Evolutionary conservation across 1,140 invertebrate species (phyloP).

Genomic region (Conopomorpha cramerella): DNA sequence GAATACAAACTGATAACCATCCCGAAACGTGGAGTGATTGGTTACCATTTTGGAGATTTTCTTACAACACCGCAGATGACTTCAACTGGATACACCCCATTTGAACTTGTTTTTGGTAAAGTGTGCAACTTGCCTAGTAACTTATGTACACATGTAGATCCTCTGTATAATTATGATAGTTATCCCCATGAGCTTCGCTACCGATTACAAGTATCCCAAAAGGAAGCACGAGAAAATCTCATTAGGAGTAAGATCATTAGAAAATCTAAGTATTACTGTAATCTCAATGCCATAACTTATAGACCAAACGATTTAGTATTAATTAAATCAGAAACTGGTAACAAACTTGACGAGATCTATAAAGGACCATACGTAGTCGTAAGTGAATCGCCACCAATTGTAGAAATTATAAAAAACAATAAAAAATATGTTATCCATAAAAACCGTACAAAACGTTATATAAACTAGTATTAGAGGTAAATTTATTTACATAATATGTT

Average conservation of each 20-base stretch:
- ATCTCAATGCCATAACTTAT: not conserved
- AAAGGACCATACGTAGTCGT: not conserved
- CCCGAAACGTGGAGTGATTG: not conserved
- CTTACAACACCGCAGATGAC: not conserved
- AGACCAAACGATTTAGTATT: not conserved
- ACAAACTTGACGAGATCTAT: not conserved
- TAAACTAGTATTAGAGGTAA: not conserved
- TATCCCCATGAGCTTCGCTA: not conserved
- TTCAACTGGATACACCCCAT: not conserved
- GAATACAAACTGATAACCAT: not conserved
- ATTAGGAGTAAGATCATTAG: not conserved
- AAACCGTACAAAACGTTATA: not conserved
- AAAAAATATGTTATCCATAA: not conserved
- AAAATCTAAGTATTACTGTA: not conserved
- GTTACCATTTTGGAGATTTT: not conserved
- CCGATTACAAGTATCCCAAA: not conserved
- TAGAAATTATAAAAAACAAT: not conserved
- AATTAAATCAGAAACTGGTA: not conserved
- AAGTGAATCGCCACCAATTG: not conserved
- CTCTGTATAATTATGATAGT: not conserved
- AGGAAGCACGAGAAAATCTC: not conserved
- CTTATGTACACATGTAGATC: not conserved
- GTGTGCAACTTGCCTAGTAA: not conserved
- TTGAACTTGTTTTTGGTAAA: not conserved
- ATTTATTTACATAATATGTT: no score